phyloP scores from a whole-genome alignment of 2,888 invertebrate genomes.

The Allophyes oxyacanthae region DNA sequence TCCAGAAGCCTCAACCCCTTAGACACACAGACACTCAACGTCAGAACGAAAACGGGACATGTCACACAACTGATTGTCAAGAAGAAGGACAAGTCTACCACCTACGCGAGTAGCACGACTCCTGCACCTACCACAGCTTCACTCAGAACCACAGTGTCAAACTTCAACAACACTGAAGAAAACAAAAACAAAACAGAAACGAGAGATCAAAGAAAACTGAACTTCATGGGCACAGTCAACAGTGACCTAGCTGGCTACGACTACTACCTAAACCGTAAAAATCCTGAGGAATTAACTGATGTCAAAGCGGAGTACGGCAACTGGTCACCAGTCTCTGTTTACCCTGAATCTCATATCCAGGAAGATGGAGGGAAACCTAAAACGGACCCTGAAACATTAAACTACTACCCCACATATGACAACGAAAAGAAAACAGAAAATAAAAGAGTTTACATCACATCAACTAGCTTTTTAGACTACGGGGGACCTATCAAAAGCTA shows the following conservation, averaged over 20 bases:
- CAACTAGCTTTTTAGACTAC: conserved; percentile 81
- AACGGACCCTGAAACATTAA: conserved; percentile 79
- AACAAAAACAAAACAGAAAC: conserved; percentile 80
- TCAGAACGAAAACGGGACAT: conserved; percentile 93
- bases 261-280: conserved; percentile 82
- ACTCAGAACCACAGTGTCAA: conserved; percentile 67
- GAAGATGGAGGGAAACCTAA: conserved; percentile 81
- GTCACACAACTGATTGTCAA: conserved; percentile 94
- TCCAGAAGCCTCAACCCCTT: conserved; percentile 93
- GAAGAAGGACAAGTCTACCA: conserved; percentile 90
- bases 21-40: conserved; percentile 93
- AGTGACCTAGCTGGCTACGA: conserved; percentile 86
- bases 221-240: conserved; percentile 75
- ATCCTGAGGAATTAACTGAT: conserved; percentile 79
- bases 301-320: conserved; percentile 87
- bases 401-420: conserved; percentile 85
- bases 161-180: conserved; percentile 69
- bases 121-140: conserved; percentile 75
- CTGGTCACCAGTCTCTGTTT: conserved; percentile 87
- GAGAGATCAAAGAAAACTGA: conserved; percentile 84
- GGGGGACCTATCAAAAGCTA: conserved; percentile 82
- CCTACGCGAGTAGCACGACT: conserved; percentile 66
- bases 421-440: conserved; percentile 81
- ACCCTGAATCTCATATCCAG: conserved; percentile 84
- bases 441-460: conserved; percentile 86